These are phyloP conservation scores for Nipponacmea schrenckii DNA, from an alignment of 2,888 invertebrate genomes.

Conservation along the genomic window DNA sequence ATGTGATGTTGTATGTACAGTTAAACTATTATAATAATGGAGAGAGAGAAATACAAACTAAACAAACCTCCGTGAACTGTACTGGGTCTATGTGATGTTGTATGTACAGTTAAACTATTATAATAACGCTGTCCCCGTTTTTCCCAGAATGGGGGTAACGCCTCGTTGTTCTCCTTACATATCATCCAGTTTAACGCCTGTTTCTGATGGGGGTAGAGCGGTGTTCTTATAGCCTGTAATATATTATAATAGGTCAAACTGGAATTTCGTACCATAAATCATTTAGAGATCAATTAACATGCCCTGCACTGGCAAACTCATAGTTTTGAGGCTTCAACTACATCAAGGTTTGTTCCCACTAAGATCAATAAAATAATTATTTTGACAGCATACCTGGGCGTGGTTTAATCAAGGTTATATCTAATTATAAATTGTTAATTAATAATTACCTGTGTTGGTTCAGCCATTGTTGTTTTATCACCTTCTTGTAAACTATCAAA, in stretches of 20 bases:
- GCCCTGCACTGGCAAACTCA: too few relatives aligned
- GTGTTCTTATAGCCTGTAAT: slow-evolving; percentile 41
- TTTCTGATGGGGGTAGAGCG: slow-evolving; percentile 51
- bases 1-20: too few relatives aligned
- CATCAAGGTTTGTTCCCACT: too few relatives aligned
- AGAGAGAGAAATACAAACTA: background rate
- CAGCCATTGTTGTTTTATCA: slow-evolving; percentile 43
- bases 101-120: slow-evolving; percentile 42
- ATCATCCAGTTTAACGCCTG: slow-evolving; percentile 56
- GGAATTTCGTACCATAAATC: too few relatives aligned
- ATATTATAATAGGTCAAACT: slow-evolving; percentile 8
- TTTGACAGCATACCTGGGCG: too few relatives aligned
- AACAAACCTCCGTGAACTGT: slow-evolving; percentile 44
- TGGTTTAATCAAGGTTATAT: too few relatives aligned
- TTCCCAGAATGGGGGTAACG: slow-evolving; percentile 53
- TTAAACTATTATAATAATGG: too few relatives aligned
- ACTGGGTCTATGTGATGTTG: slow-evolving; percentile 31
- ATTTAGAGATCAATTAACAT: too few relatives aligned
- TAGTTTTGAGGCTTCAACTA: too few relatives aligned
- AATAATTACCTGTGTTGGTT: slow-evolving; percentile 44
- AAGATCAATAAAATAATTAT: too few relatives aligned
- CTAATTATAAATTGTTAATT: too few relatives aligned
- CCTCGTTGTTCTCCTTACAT: slow-evolving; percentile 39
- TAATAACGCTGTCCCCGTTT: slow-evolving; percentile 34
- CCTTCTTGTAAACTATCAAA: slow-evolving; percentile 49